phyloP scores from a whole-genome alignment of 2,888 invertebrate species.

The Cephus rjabovi region DNA sequence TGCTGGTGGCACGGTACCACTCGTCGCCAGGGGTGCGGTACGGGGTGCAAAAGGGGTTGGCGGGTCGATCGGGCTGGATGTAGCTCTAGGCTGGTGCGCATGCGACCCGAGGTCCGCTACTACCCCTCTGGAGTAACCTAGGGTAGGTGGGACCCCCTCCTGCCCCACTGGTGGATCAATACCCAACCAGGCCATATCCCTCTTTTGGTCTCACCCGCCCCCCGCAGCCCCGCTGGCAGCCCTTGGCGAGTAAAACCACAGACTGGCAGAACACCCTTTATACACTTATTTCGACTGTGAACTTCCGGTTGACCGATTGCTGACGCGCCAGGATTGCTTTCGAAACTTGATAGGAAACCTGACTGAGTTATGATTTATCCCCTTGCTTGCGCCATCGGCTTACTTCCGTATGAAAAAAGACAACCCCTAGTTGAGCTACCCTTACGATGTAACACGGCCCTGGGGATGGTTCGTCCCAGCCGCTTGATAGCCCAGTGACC shows the following conservation, averaged over 20 bases:
- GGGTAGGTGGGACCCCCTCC: background rate
- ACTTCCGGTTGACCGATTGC: background rate
- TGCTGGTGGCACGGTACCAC: slow-evolving; percentile 22
- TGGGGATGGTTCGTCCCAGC: no score
- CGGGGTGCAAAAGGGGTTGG: background rate
- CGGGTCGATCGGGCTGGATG: slow-evolving; percentile 34
- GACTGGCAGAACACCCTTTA: background rate
- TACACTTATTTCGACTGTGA: background rate
- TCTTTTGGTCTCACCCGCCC: slow-evolving; percentile 35
- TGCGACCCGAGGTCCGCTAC: slow-evolving; percentile 29
- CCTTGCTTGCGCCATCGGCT: no score
- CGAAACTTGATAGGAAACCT: no score
- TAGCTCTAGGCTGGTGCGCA: slow-evolving; percentile 30
- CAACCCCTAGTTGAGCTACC: no score
- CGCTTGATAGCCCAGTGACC: no score
- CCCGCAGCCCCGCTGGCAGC: background rate
- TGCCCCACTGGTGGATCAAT: slow-evolving; percentile 58
- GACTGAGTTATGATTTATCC: no score
- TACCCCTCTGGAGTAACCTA: background rate
- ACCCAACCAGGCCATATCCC: slow-evolving; percentile 62
- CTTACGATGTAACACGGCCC: no score
- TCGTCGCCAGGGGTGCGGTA: slow-evolving; percentile 15
- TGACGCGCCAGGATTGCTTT: background rate
- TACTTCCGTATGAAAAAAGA: no score
- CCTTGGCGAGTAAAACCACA: background rate